Conservation (phyloP, 2,888 invertebrate genomes). For the Romanomermis culicivorax region DNA sequence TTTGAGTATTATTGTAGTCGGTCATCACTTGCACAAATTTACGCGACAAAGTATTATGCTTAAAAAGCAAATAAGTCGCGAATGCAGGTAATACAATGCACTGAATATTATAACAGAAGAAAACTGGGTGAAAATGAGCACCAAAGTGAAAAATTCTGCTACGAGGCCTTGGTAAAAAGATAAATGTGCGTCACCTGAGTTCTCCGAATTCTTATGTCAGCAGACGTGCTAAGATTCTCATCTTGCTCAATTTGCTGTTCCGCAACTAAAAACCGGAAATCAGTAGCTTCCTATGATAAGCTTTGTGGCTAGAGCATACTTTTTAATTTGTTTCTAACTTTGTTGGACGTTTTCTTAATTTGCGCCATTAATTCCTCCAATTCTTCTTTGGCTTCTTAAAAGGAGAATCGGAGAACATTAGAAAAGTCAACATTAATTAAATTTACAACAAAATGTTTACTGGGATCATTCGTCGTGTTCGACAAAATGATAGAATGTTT, state of each 20-base stretch:
- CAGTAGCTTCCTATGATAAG: too few relatives aligned
- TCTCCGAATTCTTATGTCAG: slow-evolving; percentile 91
- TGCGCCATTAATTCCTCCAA: slow-evolving; percentile 97
- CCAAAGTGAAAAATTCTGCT: too few relatives aligned
- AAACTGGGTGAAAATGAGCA: too few relatives aligned
- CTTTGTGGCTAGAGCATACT: slow-evolving; percentile 2
- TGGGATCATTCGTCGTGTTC: slow-evolving; percentile 94
- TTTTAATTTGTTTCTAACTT: slow-evolving; percentile 40
- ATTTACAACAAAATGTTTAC: slow-evolving; percentile 45
- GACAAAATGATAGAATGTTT: slow-evolving; percentile 95
- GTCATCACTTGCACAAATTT: slow-evolving; percentile 2
- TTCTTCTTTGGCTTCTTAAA: slow-evolving; percentile 92
- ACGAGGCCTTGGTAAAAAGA: background rate
- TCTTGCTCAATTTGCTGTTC: slow-evolving; percentile 97
- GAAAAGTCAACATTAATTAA: background rate
- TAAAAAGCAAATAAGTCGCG: background rate
- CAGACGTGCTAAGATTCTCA: slow-evolving; percentile 88
- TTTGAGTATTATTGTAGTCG: slow-evolving; percentile 1
- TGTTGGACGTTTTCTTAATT: slow-evolving; percentile 98
- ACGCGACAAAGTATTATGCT: slow-evolving; percentile 1
- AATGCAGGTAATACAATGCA: background rate
- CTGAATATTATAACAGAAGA: background rate
- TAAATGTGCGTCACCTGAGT: slow-evolving; percentile 47
- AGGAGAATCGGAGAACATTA: background rate
- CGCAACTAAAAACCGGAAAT: slow-evolving; percentile 47